phyloP scores from a whole-genome alignment of 2,113 vertebrate species.

The Seriola rivoliana region DNA sequence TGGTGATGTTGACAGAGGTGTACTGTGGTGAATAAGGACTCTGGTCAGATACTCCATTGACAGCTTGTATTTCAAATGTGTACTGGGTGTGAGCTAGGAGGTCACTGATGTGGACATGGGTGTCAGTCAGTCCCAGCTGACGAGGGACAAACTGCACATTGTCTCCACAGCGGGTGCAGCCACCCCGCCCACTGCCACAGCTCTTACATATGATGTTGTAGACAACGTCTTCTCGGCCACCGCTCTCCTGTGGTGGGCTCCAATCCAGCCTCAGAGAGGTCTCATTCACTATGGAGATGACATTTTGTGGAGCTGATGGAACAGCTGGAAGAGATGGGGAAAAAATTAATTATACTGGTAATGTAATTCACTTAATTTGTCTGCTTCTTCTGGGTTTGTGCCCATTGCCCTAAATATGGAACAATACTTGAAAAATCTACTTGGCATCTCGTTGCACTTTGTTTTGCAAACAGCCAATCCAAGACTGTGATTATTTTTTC shows the following conservation, averaged over 20 bases:
- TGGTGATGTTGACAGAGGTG: slow-evolving; percentile 95
- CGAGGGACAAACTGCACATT: slow-evolving; percentile 94
- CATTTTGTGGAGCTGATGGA: slow-evolving; percentile 89
- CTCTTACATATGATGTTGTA: slow-evolving; percentile 99
- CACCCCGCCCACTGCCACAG: slow-evolving; percentile 88
- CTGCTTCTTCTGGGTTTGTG: background rate
- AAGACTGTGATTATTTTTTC: background rate
- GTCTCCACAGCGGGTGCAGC: slow-evolving; percentile 95
- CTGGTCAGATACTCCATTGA: slow-evolving; percentile 96
- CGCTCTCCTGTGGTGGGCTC: slow-evolving; percentile 87
- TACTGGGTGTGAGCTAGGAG: slow-evolving; percentile 96
- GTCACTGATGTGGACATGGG: slow-evolving; percentile 90
- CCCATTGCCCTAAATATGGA: background rate
- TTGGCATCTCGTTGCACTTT: background rate
- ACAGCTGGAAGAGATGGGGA: slow-evolving; percentile 84
- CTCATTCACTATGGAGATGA: slow-evolving; percentile 97
- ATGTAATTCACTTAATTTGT: background rate
- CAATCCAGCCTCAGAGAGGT: slow-evolving; percentile 94
- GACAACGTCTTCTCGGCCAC: slow-evolving; percentile 93
- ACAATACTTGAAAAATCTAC: background rate
- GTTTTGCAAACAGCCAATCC: too few species aligned
- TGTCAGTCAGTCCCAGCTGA: slow-evolving; percentile 92
- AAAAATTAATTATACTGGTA: background rate
- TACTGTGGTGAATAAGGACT: slow-evolving; percentile 94
- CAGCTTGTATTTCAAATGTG: slow-evolving; percentile 96